Conservation (phyloP, 37 sponge, comb jelly and placozoan species). For the Petrosia ficiformis region DNA sequence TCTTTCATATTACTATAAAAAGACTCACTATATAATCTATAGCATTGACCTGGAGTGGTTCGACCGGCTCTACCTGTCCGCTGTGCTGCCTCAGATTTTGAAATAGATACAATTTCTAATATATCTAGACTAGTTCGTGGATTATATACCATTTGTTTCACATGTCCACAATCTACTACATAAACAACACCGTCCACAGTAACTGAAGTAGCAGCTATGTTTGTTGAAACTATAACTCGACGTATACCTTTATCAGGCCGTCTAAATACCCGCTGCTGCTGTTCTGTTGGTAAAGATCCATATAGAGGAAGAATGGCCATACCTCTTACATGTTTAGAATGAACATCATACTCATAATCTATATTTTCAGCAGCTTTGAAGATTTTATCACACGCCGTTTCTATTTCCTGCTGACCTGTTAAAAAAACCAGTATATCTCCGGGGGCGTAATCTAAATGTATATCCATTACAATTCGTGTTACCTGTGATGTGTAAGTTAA, state of each 20-base stretch:
- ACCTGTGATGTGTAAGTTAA: conserved; percentile 73
- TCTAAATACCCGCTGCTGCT: conserved; percentile 79
- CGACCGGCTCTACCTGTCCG: conserved; percentile 82
- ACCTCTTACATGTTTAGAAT: conserved; percentile 43
- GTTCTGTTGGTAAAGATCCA: conserved; percentile 80
- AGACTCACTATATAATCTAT: conserved; percentile 71
- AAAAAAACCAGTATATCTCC: conserved; percentile 89
- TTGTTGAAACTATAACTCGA: conserved; percentile 82
- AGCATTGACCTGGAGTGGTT: conserved; percentile 75
- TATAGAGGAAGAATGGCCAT: conserved; percentile 79
- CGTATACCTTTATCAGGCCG: conserved; percentile 54
- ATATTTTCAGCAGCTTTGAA: conserved; percentile 70
- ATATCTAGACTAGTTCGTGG: conserved; percentile 81
- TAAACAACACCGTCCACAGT: conserved; percentile 90
- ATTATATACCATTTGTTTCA: conserved; percentile 80
- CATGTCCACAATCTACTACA: conserved; percentile 84
- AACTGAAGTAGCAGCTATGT: conserved; percentile 90
- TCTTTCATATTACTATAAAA: conserved; percentile 51
- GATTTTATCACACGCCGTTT: conserved; percentile 71
- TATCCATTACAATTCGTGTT: conserved; percentile 75
- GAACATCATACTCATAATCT: conserved; percentile 82
- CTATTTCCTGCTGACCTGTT: conserved; percentile 88
- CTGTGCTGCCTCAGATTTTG: conserved; percentile 82
- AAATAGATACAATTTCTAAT: conserved; percentile 74
- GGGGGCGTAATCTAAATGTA: conserved; percentile 66